phyloP scores from a whole-genome alignment of 1,140 invertebrate species.

The Drosophila ercepeae region DNA sequence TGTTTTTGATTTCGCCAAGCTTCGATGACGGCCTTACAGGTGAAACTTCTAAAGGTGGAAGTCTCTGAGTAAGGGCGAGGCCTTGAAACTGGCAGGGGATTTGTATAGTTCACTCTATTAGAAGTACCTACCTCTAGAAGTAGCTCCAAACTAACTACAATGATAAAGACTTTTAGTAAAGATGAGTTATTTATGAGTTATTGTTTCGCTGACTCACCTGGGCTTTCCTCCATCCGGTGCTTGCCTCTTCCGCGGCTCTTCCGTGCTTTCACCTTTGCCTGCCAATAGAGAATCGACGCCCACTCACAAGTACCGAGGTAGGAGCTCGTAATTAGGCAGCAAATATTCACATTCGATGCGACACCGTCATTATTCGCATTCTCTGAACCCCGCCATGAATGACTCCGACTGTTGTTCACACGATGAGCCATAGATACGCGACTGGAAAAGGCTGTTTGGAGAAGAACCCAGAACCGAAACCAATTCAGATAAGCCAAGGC shows the following conservation, averaged over 20 bases:
- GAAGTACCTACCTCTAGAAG: no score
- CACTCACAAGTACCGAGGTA: not conserved
- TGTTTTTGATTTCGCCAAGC: not conserved
- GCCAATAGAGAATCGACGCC: not conserved
- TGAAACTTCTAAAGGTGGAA: no score
- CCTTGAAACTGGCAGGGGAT: no score
- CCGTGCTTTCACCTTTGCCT: conserved; percentile 1
- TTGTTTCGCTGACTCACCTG: not conserved
- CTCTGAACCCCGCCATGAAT: conserved; percentile 29
- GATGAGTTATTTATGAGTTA: no score
- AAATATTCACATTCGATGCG: not conserved
- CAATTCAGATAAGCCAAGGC: conserved; percentile 14
- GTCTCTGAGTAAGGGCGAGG: no score
- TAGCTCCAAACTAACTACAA: no score
- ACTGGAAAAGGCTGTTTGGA: conserved; percentile 13
- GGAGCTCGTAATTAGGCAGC: not conserved
- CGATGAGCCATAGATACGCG: conserved; percentile 44
- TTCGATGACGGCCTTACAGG: not conserved
- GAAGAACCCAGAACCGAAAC: conserved; percentile 20
- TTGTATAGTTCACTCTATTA: no score
- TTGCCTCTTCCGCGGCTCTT: conserved; percentile 7
- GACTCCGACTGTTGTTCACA: conserved; percentile 48
- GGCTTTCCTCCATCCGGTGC: not conserved
- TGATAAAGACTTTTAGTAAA: no score
- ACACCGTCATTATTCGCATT: not conserved